Base-by-base conservation (phyloP, 2,113 vertebrate species). In the Neodontobutis hainanensis region DNA sequence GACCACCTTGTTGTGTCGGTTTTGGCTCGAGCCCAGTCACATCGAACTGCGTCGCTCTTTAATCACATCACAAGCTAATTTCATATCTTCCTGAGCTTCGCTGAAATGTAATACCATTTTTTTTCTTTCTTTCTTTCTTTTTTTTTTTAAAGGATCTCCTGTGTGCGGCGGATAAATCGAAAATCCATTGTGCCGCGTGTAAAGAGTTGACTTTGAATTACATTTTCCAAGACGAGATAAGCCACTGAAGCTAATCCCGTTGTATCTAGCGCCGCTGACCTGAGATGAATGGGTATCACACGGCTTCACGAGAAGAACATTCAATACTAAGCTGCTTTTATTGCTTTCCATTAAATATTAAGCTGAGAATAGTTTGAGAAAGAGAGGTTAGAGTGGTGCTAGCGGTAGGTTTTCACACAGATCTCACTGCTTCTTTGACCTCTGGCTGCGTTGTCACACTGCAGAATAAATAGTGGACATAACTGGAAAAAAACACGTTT, bases 11-110 rank as follows among this genome's bases (percentile, higher is more conserved):
- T 11, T 68, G 50, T 46, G 10, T 14, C 43, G 11, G 46, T 36
- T 73, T 55, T 67, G 61, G 60, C 62, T 79, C 40, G 43, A 75
- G 51, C 66, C 61, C 44, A 27, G 64, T 85, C 52, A 74, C 79
- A 75, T 77, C 61, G 71, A 85, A 87, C 81, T 35, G 77, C 68
- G 73, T 84, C 68, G 59, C 68, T 38, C 8, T 45, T 57, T 84
- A 84, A 88, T 84, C 77, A 71, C 47, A 74, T 89, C 76, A 75
- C 75, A 60, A 55, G 46, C 63, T 74, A 71, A 69, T 83, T 86
- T 61, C 75, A 73, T 81, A 73, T 83, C 75, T 68, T 49, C n/a
- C 8, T 4, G 72, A 72, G 43, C 51, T 50, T 4, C 62, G 63
- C 19, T 44, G 34, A 58, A 68, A 73, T 66, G 74, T 50, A 61